Evolutionary conservation across 2,797 vertebrate genomes (phyloP), one percentile per base, ranked within the genome.

Genomic region (Hemibagrus guttatus): DNA sequence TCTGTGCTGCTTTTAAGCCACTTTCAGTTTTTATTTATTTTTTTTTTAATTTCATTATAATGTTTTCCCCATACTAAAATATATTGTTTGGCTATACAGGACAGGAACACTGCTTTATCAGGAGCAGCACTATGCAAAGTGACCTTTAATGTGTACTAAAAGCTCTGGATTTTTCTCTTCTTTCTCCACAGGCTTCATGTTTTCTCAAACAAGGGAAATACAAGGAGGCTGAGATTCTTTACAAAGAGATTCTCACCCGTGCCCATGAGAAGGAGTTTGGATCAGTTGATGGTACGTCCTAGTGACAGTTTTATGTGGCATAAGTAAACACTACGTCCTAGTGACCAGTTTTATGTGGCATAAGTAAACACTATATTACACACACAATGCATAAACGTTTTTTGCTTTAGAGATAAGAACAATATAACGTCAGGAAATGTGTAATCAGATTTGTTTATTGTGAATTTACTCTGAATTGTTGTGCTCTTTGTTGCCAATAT

Each of bases 261-360:
- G 98, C 97, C 91, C 98, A 99, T 0, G 97, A 99, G 95, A 98
- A 99, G 91, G 98, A 99, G 92, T 99, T 99, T 91, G 98, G 98
- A 88, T 98, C 97, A 19, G 98, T 99, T 81, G 98, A 99, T 92
- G 98, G 98, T 99, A 95, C 96, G 97, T 46, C 39, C 26, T 19
- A 19, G 58, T n/a, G 58, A 63, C 39, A 0, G 5, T 7, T 59
- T 59, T 28, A 52, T 17, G 13, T 75, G 26, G 2, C 6, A 2
- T 28, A 52, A 75, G 35, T 39, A 4, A 39, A 39, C 35, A 39
- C 35, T 39, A 39, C 35, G 97, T 46, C 39, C 26, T 19, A 19
- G 58, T n/a, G 58, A 63, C 39, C n/a, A 0, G 5, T 7, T 59
- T 59, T 28, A 52, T 17, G n/a, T n/a, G n/a, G n/a, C n/a, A n/a